Evolutionary conservation across 2,113 vertebrate species (phyloP), one percentile per base, ranked within the genome.

Genomic region (Eidolon helvum): DNA sequence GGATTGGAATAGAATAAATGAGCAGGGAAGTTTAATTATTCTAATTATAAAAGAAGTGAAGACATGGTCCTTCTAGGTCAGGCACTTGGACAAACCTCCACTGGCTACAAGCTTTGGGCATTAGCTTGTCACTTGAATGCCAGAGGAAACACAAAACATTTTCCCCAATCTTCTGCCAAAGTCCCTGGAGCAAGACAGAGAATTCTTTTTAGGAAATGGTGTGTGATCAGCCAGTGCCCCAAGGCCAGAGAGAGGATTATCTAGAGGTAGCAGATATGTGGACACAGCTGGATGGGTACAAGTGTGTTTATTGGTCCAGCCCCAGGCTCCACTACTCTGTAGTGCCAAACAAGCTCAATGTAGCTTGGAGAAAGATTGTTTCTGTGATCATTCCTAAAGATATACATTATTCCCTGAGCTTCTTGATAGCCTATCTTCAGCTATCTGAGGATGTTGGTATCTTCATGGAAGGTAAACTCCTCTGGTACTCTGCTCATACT

Each of bases 41-140:
- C 95, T 98, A 97, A 98, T 98, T 97, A 98, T 91, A 97, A 98
- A 97, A 96, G 89, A 96, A 97, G 89, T 87, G 53, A 95, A 96
- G 33, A 53, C 59, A 72, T 89, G 87, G 91, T 66, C 78, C 88
- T 97, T 98, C 93, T 98, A 97, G 96, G 97, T 97, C 97, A 97
- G 82, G 69, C 82, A 96, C 48, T 96, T 97, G 97, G 86, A 95
- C 83, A 96, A 94, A 94, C 69, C 79, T 97, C 86, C 72, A 45
- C 66, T 86, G 69, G 89, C 91, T 97, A 50, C 14, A 66, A 61
- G 82, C 40, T 94, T 94, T 95, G 57, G 82, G 78, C 93, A 88
- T 92, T 74, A 96, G 79, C 28, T 74, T 93, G 66, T 96, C 92
- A 90, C 85, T 94, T 94, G 61, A 93, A 83, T 88, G 94, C 90